Conservation (phyloP, 2,888 invertebrate genomes). For the Mechanitis mazaeus region DNA sequence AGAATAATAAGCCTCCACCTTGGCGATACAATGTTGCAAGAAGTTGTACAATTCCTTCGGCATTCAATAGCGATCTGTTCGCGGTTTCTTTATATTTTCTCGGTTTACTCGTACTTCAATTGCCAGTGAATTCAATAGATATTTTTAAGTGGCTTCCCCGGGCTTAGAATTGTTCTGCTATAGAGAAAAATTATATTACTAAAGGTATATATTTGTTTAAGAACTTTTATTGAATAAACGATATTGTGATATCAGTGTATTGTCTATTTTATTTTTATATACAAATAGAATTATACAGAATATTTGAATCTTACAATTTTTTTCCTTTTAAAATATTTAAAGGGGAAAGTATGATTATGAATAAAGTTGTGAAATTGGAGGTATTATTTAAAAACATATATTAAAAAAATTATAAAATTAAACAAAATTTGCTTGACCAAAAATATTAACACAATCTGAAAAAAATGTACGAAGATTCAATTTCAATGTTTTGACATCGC, state of each 20-base stretch:
- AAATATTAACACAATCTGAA: too few relatives aligned
- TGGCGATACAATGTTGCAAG: not conserved
- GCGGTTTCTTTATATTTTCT: conserved; percentile 25
- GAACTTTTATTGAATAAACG: not conserved
- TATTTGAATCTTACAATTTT: too few relatives aligned
- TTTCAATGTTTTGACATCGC: too few relatives aligned
- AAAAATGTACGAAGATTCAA: too few relatives aligned
- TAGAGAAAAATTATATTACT: not conserved
- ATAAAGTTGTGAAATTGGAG: too few relatives aligned
- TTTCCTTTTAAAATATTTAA: too few relatives aligned
- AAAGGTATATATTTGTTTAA: not conserved
- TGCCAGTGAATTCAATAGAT: conserved; percentile 21
- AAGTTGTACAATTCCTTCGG: conserved; percentile 15
- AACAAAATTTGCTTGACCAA: too few relatives aligned
- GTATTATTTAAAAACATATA: too few relatives aligned
- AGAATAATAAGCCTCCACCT: not conserved
- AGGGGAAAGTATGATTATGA: too few relatives aligned
- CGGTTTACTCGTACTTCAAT: conserved; percentile 21
- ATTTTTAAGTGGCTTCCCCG: conserved; percentile 23
- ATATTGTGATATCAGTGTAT: not conserved
- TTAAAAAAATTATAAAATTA: too few relatives aligned
- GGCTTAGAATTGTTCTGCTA: conserved; percentile 18
- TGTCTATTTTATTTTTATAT: too few relatives aligned
- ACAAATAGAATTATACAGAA: too few relatives aligned
- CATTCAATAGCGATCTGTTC: conserved; percentile 14